Percentiles rank a stretch among this genome's conserved stretches.
Conservation (phyloP, 2,113 vertebrate species). For the Myotis lucifugus region DNA sequence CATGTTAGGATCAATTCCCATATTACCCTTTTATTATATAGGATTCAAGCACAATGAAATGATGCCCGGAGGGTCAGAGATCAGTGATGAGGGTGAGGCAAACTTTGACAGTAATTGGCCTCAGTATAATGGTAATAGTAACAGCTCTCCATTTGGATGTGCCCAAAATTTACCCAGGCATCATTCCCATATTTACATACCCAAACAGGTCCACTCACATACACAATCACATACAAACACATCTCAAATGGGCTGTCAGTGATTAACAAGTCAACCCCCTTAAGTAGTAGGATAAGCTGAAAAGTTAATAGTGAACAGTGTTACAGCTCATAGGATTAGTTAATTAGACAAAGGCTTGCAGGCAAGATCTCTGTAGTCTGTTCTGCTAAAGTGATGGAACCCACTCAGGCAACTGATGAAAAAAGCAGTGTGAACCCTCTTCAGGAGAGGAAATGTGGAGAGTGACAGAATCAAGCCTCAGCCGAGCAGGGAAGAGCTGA, state of each 20-base stretch:
- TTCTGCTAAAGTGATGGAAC: constrained; percentile 70
- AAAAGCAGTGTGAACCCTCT: constrained; percentile 71
- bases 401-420: constrained; percentile 76
- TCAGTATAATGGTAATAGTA: not conserved
- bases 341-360: constrained; percentile 79
- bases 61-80: not conserved
- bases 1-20: no score
- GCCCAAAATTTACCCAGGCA: not conserved
- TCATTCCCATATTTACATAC: not conserved
- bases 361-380: constrained; percentile 74
- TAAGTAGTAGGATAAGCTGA: constrained; percentile 71
- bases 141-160: not conserved
- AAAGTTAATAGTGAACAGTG: constrained; percentile 75
- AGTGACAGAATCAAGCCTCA: constrained; percentile 36
- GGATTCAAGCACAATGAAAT: not conserved
- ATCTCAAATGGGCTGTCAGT: constrained; percentile 45
- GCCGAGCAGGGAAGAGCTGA: constrained; percentile 19
- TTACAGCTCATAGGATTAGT: constrained; percentile 78
- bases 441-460: constrained; percentile 50
- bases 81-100: not conserved
- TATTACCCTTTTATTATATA: no score
- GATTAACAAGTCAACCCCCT: constrained; percentile 74
- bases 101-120: constrained; percentile 5
- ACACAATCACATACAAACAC: not conserved
- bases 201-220: not conserved